Base-by-base conservation (phyloP, 2,113 vertebrate species). In the Mola mola region DNA sequence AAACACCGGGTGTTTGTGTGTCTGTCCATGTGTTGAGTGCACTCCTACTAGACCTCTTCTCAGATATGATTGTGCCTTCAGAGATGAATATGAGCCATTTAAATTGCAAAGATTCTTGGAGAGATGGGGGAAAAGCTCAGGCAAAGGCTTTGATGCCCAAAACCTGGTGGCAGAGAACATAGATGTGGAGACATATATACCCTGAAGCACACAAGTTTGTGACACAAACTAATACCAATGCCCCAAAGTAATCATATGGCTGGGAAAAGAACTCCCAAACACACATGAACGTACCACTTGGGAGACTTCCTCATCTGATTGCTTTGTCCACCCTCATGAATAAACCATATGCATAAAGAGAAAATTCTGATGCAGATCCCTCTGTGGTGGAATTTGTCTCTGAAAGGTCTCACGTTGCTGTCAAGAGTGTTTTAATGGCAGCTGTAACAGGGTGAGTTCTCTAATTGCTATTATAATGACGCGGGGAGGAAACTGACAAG, bases 311-410 rank as follows among this genome's bases (percentile, higher is more conserved):
- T 78, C 70, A 46, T 81, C 66, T 74, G 79, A 87, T 81, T 80
- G 74, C 80, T 88, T 87, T 84, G 83, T 87, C 78, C 66, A 29
- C 58, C 19, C 60, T 88, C 76, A 85, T 88, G 81, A 88, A 88
- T 88, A 89, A 83, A 84, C 82, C 78, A 85, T 57, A 64, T 33
- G 41, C 65, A 75, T 75, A 63, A 81, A 65, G 75, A 77, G 50
- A 73, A 80, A 71, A 72, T 72, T 83, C 62, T 43, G 58, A 72
- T 68, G 64, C 48, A 46, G 64, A 80, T 60, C 72, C 47, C 43
- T 83, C 51, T 58, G 83, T 58, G 44, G 76, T 59, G 43, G 61
- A 75, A 62, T 81, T 51, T 69, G 51, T 28, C 34, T 55, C 70
- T 29, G 56, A 62, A 50, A 62, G 36, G 66, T 37, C 66, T 81